Evolutionary conservation across 2,797 vertebrate genomes (phyloP).

Genomic region (Manis pentadactyla): DNA sequence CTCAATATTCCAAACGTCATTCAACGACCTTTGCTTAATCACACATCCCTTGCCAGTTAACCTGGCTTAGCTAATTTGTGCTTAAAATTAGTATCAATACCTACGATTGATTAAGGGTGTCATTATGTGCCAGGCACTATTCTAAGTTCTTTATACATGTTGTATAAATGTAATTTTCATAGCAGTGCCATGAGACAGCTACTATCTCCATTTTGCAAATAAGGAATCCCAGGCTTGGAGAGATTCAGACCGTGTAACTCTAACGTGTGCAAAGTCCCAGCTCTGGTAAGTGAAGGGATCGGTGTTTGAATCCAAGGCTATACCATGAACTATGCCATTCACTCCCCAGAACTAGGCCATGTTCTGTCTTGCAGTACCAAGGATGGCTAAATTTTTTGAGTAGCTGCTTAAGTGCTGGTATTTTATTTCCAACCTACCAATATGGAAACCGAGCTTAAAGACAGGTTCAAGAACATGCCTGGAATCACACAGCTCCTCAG

Average conservation of each 20-base stretch:
- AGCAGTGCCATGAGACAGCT: background rate
- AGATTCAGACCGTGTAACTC: background rate
- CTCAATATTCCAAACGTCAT: slow-evolving; percentile 44
- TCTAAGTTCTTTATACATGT: background rate
- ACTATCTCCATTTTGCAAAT: background rate
- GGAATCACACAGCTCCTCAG: background rate
- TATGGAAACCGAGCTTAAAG: background rate
- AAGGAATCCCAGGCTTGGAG: background rate
- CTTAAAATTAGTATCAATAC: background rate
- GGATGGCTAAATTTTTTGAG: background rate
- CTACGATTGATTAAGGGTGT: background rate
- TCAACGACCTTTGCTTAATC: slow-evolving; percentile 40
- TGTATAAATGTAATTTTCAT: background rate
- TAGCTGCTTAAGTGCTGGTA: background rate
- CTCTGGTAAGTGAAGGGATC: background rate
- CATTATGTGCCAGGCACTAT: background rate
- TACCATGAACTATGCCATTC: fast-evolving
- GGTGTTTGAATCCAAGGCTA: background rate
- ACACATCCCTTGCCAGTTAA: background rate
- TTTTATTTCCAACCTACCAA: background rate
- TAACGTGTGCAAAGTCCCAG: background rate
- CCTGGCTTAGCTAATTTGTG: background rate
- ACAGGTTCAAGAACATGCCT: background rate
- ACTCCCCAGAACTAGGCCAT: background rate
- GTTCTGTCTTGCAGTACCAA: background rate